Evolutionary conservation across 2,888 invertebrate species (phyloP), one percentile per base, ranked within the genome.

Genomic region (Lepidocyrtoides sp.): DNA sequence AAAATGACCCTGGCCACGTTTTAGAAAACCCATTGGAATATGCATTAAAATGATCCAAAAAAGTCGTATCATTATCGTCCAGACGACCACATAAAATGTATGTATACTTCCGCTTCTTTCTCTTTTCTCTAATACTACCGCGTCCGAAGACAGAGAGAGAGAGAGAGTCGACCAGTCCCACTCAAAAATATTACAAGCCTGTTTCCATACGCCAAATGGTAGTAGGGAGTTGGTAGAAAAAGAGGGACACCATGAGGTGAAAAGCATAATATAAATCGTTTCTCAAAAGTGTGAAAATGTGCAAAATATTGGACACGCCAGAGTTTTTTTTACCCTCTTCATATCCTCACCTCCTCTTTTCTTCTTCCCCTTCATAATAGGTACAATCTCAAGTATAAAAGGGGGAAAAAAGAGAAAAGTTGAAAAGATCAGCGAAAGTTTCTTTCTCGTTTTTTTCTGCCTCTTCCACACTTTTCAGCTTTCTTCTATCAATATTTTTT

Each of bases 211-310:
- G n/a, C n/a, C n/a, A 51, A 51, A 17, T 51, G 51, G 17, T n/a
- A 26, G 29, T 26, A 41, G 69, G 26, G 48, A 75, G 63, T n/a
- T 41, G 41, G 14, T 14, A 32, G 10, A 32, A 79, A 54, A 79
- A 32, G 57, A 57, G 79, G 79, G 79, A 79, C 79, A 79, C 54
- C 36, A 79, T 32, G 83, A 91, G 91, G 91, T 92, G 92, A 83
- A 91, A 91, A 91, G 91, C 69, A 81, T 91, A 81, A 89, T 77
- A 84, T 91, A 92, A 92, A 92, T 92, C 91, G 92, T 87, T 91
- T 79, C 75, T 82, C 91, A 32, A 72, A 87, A 91, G 91, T 92
- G 91, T 91, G 91, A 88, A 92, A 92, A 92, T 91, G 91, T 92
- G 91, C 92, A 91, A 92, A 91, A 92, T 92, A 91, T 92, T 91